Conservation (phyloP, 2,797 vertebrate genomes). For the Ctenopoma multispine region DNA sequence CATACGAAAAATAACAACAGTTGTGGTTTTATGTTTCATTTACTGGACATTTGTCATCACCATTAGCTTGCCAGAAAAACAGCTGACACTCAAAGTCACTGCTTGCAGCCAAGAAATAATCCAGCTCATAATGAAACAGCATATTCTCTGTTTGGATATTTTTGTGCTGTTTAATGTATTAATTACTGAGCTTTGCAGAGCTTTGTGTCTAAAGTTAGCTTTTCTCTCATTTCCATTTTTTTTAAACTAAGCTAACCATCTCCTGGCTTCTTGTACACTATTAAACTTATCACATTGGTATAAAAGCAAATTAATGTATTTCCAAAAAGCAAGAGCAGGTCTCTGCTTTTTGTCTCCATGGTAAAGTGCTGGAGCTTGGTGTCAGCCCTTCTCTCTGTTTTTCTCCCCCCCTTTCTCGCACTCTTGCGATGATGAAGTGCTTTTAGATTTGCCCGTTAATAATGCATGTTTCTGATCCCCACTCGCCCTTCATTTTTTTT, state of each 20-base stretch:
- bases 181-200: too few relatives aligned
- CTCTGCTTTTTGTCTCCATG: conserved; percentile 40
- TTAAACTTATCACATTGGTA: neutral
- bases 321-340: neutral
- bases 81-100: too few relatives aligned
- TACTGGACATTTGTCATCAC: too few relatives aligned
- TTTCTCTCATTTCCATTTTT: too few relatives aligned
- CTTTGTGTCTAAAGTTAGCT: too few relatives aligned
- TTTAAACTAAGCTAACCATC: neutral
- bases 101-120: too few relatives aligned
- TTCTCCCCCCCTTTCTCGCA: neutral
- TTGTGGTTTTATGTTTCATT: too few relatives aligned
- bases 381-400: conserved; percentile 30
- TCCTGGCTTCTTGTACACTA: neutral
- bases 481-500: conserved; percentile 57
- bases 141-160: too few relatives aligned
- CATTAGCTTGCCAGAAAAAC: neutral
- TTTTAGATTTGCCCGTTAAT: conserved; percentile 77
- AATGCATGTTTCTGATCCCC: conserved; percentile 72
- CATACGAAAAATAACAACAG: too few relatives aligned
- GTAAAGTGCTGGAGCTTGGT: conserved; percentile 34
- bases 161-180: too few relatives aligned
- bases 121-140: too few relatives aligned
- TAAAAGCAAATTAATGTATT: neutral
- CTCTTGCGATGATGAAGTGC: conserved; percentile 68